Evolutionary conservation across 2,797 vertebrate genomes (phyloP).

Genomic region (Tenualosa thibaudeaui): DNA sequence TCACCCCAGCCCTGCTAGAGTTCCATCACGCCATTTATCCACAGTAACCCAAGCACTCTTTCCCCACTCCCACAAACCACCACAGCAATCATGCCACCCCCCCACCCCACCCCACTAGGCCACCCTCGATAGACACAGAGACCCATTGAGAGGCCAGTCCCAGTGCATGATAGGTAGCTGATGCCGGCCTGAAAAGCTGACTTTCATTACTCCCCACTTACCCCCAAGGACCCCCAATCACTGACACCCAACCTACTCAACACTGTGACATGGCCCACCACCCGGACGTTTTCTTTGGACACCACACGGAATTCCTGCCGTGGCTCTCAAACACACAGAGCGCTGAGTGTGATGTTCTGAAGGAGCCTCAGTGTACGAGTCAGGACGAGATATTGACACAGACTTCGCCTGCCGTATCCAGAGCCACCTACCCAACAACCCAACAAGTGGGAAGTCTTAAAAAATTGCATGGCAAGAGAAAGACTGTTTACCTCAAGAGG

Average conservation of each 20-base stretch:
- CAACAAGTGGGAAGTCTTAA: background rate
- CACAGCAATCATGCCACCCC: background rate
- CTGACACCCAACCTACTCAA: background rate
- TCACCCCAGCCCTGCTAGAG: background rate
- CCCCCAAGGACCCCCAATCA: background rate
- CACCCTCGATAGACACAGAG: conserved; percentile 54
- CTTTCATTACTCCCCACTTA: background rate
- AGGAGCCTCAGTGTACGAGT: conserved; percentile 10
- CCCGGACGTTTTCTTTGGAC: conserved; percentile 59
- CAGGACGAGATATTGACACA: conserved; percentile 17
- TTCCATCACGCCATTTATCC: background rate
- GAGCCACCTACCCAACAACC: background rate
- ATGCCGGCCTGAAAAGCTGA: conserved; percentile 9
- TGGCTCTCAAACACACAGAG: background rate
- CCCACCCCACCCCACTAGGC: conserved; percentile 34
- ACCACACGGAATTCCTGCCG: conserved; percentile 40
- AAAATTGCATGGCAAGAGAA: background rate
- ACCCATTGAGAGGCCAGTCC: conserved; percentile 58
- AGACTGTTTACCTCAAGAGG: conserved; percentile 4
- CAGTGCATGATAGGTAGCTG: conserved; percentile 42
- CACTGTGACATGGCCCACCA: background rate
- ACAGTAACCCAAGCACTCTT: background rate
- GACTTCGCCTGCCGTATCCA: conserved; percentile 29
- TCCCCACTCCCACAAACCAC: background rate
- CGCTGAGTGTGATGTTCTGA: conserved; percentile 5